phyloP scores from a whole-genome alignment of 2,888 invertebrate species.

The Lutraria lutraria region DNA sequence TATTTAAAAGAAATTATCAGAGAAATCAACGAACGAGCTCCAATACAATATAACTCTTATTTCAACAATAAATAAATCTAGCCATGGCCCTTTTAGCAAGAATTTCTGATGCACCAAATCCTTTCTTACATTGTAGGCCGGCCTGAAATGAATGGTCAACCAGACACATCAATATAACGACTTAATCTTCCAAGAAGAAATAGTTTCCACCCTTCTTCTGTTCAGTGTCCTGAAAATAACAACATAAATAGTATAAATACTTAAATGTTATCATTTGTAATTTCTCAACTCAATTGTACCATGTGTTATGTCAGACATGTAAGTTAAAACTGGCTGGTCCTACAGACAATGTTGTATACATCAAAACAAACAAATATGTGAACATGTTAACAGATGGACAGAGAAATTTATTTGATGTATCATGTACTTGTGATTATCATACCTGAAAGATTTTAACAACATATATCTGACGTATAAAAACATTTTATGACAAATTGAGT shows the following conservation, averaged over 20 bases:
- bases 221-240: conserved; percentile 94
- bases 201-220: conserved; percentile 99
- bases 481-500: too few species aligned
- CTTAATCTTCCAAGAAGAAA: conserved; percentile 98
- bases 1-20: neutral
- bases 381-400: neutral
- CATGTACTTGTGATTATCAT: too few species aligned
- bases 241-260: neutral
- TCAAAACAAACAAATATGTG: neutral
- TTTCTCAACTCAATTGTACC: neutral
- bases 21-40: conserved; percentile 20
- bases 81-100: conserved; percentile 35
- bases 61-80: neutral
- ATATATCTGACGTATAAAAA: too few species aligned
- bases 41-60: neutral
- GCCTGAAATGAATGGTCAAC: conserved; percentile 60
- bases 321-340: neutral
- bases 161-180: conserved; percentile 47
- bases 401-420: neutral
- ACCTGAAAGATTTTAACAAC: too few species aligned
- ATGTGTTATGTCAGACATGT: too few species aligned
- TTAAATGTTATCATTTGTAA: neutral
- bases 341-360: neutral
- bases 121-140: conserved; percentile 61
- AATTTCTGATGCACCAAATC: neutral